phyloP scores from a whole-genome alignment of 2,888 invertebrate genomes.

The Campoplex capitator region DNA sequence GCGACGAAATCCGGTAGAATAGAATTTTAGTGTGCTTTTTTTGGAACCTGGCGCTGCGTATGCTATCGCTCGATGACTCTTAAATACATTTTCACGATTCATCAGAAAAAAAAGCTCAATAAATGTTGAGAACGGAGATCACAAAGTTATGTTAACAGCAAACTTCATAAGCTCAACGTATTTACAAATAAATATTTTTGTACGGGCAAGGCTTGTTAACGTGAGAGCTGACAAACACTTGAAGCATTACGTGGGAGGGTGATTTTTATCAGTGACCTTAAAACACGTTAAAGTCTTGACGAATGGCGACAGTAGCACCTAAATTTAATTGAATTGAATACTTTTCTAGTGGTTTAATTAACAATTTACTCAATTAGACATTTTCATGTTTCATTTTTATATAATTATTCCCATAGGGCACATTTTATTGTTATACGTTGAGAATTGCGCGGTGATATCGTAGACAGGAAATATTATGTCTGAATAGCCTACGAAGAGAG shows the following conservation, averaged over 20 bases:
- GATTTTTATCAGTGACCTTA: conserved; percentile 13
- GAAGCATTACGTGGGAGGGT: conserved; percentile 16
- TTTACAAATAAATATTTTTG: background rate
- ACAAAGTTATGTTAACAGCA: background rate
- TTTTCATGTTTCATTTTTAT: background rate
- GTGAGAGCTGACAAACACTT: conserved; percentile 1
- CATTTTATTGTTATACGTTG: background rate
- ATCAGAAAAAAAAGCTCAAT: background rate
- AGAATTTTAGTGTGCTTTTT: too few relatives aligned
- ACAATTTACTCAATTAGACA: conserved; percentile 20
- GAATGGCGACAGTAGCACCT: conserved; percentile 3
- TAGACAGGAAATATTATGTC: conserved; percentile 21
- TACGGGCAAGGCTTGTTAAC: background rate
- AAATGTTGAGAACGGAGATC: background rate
- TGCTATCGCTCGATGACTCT: background rate
- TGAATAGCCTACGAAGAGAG: conserved; percentile 4
- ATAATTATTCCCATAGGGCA: background rate
- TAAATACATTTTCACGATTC: too few relatives aligned
- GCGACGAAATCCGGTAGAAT: too few relatives aligned
- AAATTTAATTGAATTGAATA: conserved; percentile 27
- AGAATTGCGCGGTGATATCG: background rate
- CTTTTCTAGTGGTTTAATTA: background rate
- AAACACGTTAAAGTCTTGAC: conserved; percentile 18
- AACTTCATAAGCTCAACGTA: background rate
- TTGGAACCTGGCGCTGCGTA: too few relatives aligned